Base-by-base conservation (phyloP, 2,113 vertebrate genomes). In the Carassius gibelio region DNA sequence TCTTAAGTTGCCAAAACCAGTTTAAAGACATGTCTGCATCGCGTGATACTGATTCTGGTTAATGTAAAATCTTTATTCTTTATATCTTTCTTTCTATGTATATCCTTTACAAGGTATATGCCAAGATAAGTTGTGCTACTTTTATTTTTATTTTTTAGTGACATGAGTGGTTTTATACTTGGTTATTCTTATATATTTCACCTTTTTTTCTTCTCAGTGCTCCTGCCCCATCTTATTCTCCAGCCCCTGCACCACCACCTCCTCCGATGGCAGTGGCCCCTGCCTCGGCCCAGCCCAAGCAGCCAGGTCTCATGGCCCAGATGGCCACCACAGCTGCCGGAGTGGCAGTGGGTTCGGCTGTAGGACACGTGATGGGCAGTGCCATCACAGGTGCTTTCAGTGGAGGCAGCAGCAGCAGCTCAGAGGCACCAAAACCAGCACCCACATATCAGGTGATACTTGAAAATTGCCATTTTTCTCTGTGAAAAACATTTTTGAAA, bases 271-370 rank as follows among this genome's bases (percentile, higher is more conserved):
- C 96, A 0, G 71, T 95, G 1, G 90, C 93, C 4, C 86, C 95
- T 0, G 88, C 93, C 2, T 86, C 94, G 0, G 90, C 93, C 8
- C 90, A 91, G 38, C 94, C 96, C 0, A 95, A 96, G 75, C 96
- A 97, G 62, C 97, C 96, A 0, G 96, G 97, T 1, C 92, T 98
- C 84, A 97, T 98, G 96, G 96, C 97, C 21, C 97, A 98, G 94
- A 97, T 97, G 96, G 97, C 97, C 0, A 95, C 95, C 87, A 98
- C 97, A 0, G 97, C 96, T 0, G 96, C 97, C 0, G 97, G 97
- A 1, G 96, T 99, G 80, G 97, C 97, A 0, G 96, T 98, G 7
- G 97, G 97, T 15, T 98, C 97, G 0, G 96, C 96, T 0, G 95
- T 98, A 78, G 96, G 97, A 4, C 96, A 97, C 0, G 96, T 98